phyloP scores from a whole-genome alignment of 2,113 vertebrate species.

The pig (Sus scrofa) region T2T-Sscrofa CM000813.6:119940501-119941000 shows the following conservation, averaged over 20 bases:
- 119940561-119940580: slow-evolving; percentile 69
- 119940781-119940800: slow-evolving; percentile 58
- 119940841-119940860: slow-evolving; percentile 53
- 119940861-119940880: slow-evolving; percentile 42
- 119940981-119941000: not conserved
- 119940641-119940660: slow-evolving; percentile 31
- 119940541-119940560: slow-evolving; percentile 71
- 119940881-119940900: slow-evolving; percentile 47
- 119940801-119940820: slow-evolving; percentile 61
- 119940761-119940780: slow-evolving; percentile 78
- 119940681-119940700: slow-evolving; percentile 53
- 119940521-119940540: not conserved
- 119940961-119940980: not conserved
- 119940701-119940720: slow-evolving; percentile 60
- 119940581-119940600: slow-evolving; percentile 31
- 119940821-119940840: slow-evolving; percentile 69
- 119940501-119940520: slow-evolving; percentile 40
- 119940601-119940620: slow-evolving; percentile 64
- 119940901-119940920: slow-evolving; percentile 13
- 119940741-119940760: slow-evolving; percentile 57
- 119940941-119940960: not conserved
- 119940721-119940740: slow-evolving; percentile 63
- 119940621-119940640: slow-evolving; percentile 44
- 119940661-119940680: slow-evolving; percentile 56
- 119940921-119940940: not conserved